phyloP scores from a whole-genome alignment of 1,140 invertebrate species.

The Zaprionus taronus region DNA sequence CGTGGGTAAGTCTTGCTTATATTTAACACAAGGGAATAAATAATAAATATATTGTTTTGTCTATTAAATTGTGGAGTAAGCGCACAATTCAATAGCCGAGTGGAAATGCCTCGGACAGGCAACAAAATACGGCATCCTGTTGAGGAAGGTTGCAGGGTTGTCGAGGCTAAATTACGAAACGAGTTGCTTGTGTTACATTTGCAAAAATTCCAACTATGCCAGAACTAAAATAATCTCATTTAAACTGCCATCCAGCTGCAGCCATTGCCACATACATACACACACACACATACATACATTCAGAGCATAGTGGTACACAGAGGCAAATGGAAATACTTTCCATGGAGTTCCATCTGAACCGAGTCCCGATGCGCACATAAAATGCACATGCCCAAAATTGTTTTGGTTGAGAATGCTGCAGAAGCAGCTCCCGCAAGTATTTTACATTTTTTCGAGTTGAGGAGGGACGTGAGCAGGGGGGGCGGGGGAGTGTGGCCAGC shows the following conservation, averaged over 20 bases:
- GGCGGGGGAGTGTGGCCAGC: constrained; percentile 8
- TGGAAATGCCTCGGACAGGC: neutral
- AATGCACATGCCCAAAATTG: constrained; percentile 58
- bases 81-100: neutral
- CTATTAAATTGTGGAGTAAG: neutral
- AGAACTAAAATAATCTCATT: constrained; percentile 57
- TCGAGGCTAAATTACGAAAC: constrained; percentile 26
- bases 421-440: constrained; percentile 48
- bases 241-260: constrained; percentile 43
- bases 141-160: constrained; percentile 4
- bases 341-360: constrained; percentile 33
- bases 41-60: neutral
- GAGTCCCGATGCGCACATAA: constrained; percentile 52
- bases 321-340: constrained; percentile 29
- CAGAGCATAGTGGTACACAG: neutral
- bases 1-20: neutral
- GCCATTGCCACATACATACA: constrained; percentile 33
- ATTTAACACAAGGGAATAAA: neutral
- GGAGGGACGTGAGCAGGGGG: neutral
- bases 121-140: constrained; percentile 4
- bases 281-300: constrained; percentile 8
- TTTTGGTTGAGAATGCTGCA: constrained; percentile 55
- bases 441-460: constrained; percentile 38
- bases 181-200: constrained; percentile 26
- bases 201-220: constrained; percentile 46